Evolutionary conservation across 2,888 invertebrate species (phyloP).

Genomic region (Thecophora atra): DNA sequence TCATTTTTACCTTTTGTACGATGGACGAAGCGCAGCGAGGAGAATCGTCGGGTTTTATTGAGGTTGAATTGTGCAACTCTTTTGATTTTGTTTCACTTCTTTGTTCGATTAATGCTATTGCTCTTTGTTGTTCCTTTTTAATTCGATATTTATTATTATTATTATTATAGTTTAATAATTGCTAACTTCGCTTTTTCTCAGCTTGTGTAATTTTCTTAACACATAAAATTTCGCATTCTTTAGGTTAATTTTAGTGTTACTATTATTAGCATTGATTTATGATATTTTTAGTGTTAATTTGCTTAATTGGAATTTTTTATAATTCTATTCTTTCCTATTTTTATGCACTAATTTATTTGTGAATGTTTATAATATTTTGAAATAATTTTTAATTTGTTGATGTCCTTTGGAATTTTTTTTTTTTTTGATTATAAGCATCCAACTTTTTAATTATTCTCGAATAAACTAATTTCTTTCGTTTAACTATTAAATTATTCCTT

Average conservation of each 20-base stretch:
- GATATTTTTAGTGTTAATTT: background rate
- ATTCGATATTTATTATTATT: background rate
- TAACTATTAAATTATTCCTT: too few relatives aligned
- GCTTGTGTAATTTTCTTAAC: constrained; percentile 10
- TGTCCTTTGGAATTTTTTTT: background rate
- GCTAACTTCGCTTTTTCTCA: background rate
- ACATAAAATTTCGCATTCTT: background rate
- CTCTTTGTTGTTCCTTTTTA: background rate
- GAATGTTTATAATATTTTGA: background rate
- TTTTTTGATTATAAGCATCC: background rate
- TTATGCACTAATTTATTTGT: background rate
- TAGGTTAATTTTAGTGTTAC: background rate
- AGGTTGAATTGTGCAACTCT: constrained; percentile 13
- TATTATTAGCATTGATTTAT: background rate
- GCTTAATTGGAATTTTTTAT: background rate
- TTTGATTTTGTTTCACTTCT: background rate
- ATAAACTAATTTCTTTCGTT: too few relatives aligned
- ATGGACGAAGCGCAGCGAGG: background rate
- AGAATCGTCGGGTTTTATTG: background rate
- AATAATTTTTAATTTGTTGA: background rate
- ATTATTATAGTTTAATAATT: background rate
- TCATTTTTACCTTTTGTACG: constrained; percentile 5
- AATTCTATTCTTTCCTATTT: background rate
- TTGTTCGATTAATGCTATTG: background rate
- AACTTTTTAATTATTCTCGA: background rate